These are phyloP conservation scores for Drosophila pseudotalamancana DNA, from an alignment of 2,888 invertebrate genomes.

Conservation along the genomic window DNA sequence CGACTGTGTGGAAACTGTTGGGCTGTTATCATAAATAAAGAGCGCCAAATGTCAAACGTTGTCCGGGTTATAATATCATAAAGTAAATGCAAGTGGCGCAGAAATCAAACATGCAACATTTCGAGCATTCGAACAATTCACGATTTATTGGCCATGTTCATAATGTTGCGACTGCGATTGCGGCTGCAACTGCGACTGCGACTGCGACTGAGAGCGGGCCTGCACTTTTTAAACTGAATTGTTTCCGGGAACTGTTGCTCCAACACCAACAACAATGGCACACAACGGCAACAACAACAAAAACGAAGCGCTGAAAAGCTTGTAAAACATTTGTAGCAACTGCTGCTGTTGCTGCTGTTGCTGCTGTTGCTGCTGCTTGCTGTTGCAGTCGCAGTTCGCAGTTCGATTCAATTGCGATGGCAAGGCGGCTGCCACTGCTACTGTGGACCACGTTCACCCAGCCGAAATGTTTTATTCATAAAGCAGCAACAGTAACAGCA, in stretches of 20 bases:
- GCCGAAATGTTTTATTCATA: constrained; percentile 79
- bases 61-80: constrained; percentile 72
- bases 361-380: constrained; percentile 25
- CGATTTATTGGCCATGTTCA: constrained; percentile 77
- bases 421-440: constrained; percentile 58
- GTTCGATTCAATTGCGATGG: constrained; percentile 56
- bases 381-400: constrained; percentile 38
- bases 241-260: constrained; percentile 77
- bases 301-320: constrained; percentile 75
- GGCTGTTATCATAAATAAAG: constrained; percentile 75
- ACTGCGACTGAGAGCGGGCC: constrained; percentile 1
- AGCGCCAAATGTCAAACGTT: constrained; percentile 69
- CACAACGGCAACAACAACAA: constrained; percentile 44
- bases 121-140: constrained; percentile 70
- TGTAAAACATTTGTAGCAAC: constrained; percentile 79
- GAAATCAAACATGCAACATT: constrained; percentile 71
- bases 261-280: constrained; percentile 62
- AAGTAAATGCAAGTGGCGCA: constrained; percentile 79
- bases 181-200: constrained; percentile 2
- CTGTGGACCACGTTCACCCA: constrained; percentile 63
- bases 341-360: constrained; percentile 38
- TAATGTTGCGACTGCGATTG: constrained; percentile 57
- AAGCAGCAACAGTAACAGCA: constrained; percentile 40
- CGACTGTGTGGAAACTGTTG: constrained; percentile 38
- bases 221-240: constrained; percentile 75